Evolutionary conservation across 2,888 invertebrate species (phyloP), one percentile per base, ranked within the genome.

Genomic region (Andrena praecox): DNA sequence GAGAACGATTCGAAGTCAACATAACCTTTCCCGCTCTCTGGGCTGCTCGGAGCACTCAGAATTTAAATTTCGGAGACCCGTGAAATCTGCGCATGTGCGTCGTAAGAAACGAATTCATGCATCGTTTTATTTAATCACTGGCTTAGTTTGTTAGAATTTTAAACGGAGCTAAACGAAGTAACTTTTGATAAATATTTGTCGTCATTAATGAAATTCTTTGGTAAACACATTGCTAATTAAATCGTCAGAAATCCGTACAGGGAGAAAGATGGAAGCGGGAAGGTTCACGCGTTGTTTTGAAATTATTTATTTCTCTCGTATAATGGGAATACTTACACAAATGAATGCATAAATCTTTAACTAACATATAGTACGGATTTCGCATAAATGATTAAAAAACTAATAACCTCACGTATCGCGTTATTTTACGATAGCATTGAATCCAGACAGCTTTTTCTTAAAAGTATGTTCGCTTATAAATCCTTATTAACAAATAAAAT

Each of bases 261-360:
- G 35, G 31, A 78, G 42, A 31, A 48, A 50, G 7, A 35, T 52
- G n/a, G 20, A 50, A 62, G 56, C 2, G 70, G 56, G 33, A 67
- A 69, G 12, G 35, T 2, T 7, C 29, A 10, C 29, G 24, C 27
- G 33, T 80, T 56, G 52, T 68, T 82, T 70, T 77, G 56, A 52
- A 66, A 6, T 73, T 84, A 29, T 85, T 84, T 87, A 84, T 86
- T 87, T 56, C 52, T 54, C 50, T 87, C 73, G 54, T 54, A 68
- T 80, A 77, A 68, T 74, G 67, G 79, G 62, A 77, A 88, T 71
- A 80, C 59, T 79, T 86, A 88, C 80, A 86, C 72, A 87, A 85
- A 88, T 60, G 56, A 84, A 70, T 82, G 72, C 70, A 69, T 71
- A 68, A 85, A 67, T 80, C 50, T 69, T 42, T 63, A 87, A 80